Base-by-base conservation (phyloP, 2,797 vertebrate species). In the Manis pentadactyla region DNA sequence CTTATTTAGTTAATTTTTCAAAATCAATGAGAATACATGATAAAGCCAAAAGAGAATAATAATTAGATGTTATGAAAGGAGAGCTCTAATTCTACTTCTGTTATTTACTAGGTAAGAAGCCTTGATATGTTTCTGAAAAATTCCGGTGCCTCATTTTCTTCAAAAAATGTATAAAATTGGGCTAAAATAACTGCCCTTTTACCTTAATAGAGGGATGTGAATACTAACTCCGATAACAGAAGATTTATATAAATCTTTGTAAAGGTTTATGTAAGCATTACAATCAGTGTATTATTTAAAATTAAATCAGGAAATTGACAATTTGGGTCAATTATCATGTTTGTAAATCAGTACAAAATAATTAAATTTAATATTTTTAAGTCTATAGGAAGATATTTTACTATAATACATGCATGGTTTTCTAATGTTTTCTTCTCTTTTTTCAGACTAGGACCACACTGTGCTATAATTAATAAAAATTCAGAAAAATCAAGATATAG, bases 401-500 rank as follows among this genome's bases (percentile, higher is more conserved):
- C 23, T 51, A 29, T 63, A 83, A 89, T 64, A 82, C 71, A 83
- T 61, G 55, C 4, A 89, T 21, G 7, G 7, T 87, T 88, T 87
- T 69, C 0, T 81, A 84, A 64, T 59, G 5, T 73, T 87, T 93
- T 92, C 29, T 64, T 83, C 9, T 46, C 25, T 63, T 87, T 85
- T 94, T 87, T 74, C 17, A 61, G 13, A 57, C 9, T 77, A 92
- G 31, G 94, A 93, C 94, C n/a, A 7, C 23, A 85, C 61, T 64
- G 8, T 83, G 23, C 25, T 93, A 21, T 51, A 93, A 94, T 53
- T 96, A 61, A 39, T 82, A 96, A 91, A 95, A 94, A 73, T 63
- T 96, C 82, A 97, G 46, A 79, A 97, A 95, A 42, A 95, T 39
- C 8, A 93, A 71, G 63, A 97, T 92, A 95, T 85, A 90, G 90